phyloP scores from a whole-genome alignment of 2,113 vertebrate genomes.

The Silurus glanis region DNA sequence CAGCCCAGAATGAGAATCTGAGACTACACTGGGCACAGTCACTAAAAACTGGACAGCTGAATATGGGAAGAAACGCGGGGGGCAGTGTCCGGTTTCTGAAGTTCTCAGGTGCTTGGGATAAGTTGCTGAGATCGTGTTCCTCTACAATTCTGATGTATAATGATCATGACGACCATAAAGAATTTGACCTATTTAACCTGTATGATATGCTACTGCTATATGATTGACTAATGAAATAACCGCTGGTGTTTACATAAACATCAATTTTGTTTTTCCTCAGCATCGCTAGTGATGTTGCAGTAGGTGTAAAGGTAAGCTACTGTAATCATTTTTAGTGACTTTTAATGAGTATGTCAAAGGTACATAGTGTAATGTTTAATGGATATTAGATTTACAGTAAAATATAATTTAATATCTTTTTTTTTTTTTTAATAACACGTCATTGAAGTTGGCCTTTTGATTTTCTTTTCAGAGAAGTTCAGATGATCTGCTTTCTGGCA shows the following conservation, averaged over 20 bases:
- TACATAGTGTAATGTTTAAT: not conserved
- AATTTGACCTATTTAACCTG: no score
- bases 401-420: not conserved
- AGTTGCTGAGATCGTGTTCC: not conserved
- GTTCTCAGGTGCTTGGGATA: not conserved
- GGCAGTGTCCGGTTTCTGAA: not conserved
- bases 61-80: not conserved
- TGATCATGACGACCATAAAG: no score
- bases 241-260: no score
- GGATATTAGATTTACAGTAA: not conserved
- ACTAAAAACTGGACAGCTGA: not conserved
- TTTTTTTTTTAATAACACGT: not conserved
- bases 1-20: not conserved
- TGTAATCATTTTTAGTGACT: not conserved
- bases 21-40: not conserved
- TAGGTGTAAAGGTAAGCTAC: conserved; percentile 60
- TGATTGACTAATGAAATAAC: no score
- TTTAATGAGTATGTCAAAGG: not conserved
- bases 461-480: conserved; percentile 89
- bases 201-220: no score
- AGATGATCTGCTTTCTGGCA: conserved; percentile 94
- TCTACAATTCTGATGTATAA: no score
- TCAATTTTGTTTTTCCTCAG: conserved; percentile 13
- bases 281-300: conserved; percentile 62
- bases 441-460: not conserved